Evolutionary conservation across 1,140 invertebrate genomes (phyloP).

Genomic region (Bombus pyrosoma): DNA sequence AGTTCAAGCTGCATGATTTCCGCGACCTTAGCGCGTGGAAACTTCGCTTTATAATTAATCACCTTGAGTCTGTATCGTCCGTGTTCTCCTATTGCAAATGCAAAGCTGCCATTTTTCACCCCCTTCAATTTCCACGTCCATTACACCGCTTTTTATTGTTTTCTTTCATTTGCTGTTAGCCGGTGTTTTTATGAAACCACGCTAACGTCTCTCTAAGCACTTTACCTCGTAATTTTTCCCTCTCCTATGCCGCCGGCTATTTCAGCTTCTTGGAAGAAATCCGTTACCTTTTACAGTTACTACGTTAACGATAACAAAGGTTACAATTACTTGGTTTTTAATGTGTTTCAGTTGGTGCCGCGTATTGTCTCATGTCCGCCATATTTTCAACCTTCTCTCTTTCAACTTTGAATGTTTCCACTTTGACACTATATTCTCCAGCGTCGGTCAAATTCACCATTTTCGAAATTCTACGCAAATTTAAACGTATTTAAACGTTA

Average conservation of each 20-base stretch:
- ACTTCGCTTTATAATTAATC: constrained; percentile 46
- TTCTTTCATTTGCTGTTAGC: neutral
- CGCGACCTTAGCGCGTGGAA: constrained; percentile 5
- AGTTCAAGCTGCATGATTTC: constrained; percentile 37
- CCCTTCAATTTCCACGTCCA: constrained; percentile 24
- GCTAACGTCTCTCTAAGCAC: neutral
- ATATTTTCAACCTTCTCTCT: neutral
- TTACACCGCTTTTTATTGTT: constrained; percentile 5
- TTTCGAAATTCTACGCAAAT: too few relatives aligned
- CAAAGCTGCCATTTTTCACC: constrained; percentile 33
- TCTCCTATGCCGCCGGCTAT: too few relatives aligned
- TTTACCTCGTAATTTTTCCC: neutral
- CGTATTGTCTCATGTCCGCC: neutral
- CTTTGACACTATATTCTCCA: neutral
- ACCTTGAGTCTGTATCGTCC: constrained; percentile 6
- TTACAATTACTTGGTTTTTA: neutral
- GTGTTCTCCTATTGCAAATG: neutral
- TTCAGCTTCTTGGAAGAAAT: neutral
- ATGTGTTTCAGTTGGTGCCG: neutral
- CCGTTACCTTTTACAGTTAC: neutral
- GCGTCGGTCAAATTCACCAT: too few relatives aligned
- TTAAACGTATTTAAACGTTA: too few relatives aligned
- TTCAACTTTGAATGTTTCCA: neutral
- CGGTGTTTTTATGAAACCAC: neutral
- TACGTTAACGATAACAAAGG: neutral